phyloP scores from a whole-genome alignment of 1,140 invertebrate species.

The Cydia pomonella region DNA sequence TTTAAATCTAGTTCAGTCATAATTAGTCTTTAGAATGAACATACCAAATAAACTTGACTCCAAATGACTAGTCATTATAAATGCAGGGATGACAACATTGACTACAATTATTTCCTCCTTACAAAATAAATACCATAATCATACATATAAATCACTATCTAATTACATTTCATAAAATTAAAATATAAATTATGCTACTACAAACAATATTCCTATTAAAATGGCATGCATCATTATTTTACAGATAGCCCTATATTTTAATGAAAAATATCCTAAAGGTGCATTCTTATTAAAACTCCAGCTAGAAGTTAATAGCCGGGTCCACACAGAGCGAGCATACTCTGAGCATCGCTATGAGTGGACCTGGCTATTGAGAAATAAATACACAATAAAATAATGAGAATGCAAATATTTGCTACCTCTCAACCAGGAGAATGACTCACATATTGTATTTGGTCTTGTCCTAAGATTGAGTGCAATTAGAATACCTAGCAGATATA shows the following conservation, averaged over 20 bases:
- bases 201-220: not conserved
- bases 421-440: not conserved
- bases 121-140: constrained; percentile 46
- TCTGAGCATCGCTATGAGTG: too few relatives aligned
- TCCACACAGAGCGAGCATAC: too few relatives aligned
- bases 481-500: too few relatives aligned
- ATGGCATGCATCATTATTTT: constrained; percentile 19
- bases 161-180: constrained; percentile 32
- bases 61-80: constrained; percentile 1
- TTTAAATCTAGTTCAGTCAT: constrained; percentile 22
- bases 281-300: not conserved
- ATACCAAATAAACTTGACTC: not conserved
- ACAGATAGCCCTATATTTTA: not conserved
- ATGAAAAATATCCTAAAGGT: not conserved
- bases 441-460: not conserved
- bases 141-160: constrained; percentile 42
- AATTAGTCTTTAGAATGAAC: not conserved
- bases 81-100: constrained; percentile 34
- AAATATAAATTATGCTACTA: constrained; percentile 24
- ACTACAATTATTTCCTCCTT: constrained; percentile 36
- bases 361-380: too few relatives aligned
- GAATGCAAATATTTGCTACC: not conserved
- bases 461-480: too few relatives aligned
- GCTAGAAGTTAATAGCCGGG: too few relatives aligned
- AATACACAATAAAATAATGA: constrained; percentile 50